Evolutionary conservation across 2,888 invertebrate genomes (phyloP).

Genomic region (Tillus elongatus): DNA sequence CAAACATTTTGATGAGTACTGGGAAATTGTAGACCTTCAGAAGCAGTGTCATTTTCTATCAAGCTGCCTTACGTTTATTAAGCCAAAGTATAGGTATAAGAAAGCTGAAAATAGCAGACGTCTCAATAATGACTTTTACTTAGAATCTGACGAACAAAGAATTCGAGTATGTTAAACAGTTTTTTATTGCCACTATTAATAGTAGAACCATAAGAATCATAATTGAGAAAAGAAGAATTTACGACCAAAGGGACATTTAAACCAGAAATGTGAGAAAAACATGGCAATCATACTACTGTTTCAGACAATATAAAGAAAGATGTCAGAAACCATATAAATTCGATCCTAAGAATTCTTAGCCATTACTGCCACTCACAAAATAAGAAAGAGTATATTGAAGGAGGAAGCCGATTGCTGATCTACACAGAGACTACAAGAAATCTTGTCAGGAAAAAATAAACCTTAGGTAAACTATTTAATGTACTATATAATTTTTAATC

Average conservation of each 20-base stretch:
- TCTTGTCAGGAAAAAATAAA: slow-evolving; percentile 16
- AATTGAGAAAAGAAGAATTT: slow-evolving; percentile 6
- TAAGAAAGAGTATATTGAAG: slow-evolving; percentile 24
- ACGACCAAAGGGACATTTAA: slow-evolving; percentile 15
- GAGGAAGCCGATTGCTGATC: slow-evolving; percentile 19
- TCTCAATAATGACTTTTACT: slow-evolving; percentile 23
- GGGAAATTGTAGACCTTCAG: slow-evolving; percentile 18
- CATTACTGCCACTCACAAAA: slow-evolving; percentile 23
- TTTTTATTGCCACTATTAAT: slow-evolving; percentile 12
- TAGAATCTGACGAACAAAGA: slow-evolving; percentile 17
- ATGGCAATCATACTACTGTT: slow-evolving; percentile 21
- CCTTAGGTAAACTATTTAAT: slow-evolving; percentile 14
- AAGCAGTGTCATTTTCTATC: slow-evolving; percentile 21
- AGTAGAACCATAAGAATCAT: slow-evolving; percentile 11
- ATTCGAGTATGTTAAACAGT: slow-evolving; percentile 15
- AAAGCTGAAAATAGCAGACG: slow-evolving; percentile 19
- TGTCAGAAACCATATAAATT: slow-evolving; percentile 21
- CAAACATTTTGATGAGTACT: slow-evolving; percentile 19
- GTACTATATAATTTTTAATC: slow-evolving; percentile 19
- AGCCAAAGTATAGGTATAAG: slow-evolving; percentile 22
- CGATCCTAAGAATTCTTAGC: slow-evolving; percentile 24
- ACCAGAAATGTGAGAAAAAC: slow-evolving; percentile 24
- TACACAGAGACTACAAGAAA: slow-evolving; percentile 23
- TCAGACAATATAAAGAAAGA: slow-evolving; percentile 18
- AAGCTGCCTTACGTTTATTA: slow-evolving; percentile 16